Conservation (phyloP, 37 sponge, comb jelly and placozoan genomes). For the Spongilla lacustris region DNA sequence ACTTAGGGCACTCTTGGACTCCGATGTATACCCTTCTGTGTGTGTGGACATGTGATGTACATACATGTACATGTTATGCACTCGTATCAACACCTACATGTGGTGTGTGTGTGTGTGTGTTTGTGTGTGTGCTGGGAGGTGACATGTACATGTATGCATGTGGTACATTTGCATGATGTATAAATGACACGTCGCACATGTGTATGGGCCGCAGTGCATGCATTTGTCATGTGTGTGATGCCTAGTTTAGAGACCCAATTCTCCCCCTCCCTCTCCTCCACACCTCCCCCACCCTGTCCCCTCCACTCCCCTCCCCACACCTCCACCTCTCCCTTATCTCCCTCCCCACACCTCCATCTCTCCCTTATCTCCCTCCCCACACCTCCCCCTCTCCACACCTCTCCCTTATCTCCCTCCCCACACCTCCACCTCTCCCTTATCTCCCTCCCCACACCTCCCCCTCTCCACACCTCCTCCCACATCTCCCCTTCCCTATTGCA, state of each 20-base stretch:
- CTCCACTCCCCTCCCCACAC: neutral
- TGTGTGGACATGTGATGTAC: slow-evolving; percentile 5
- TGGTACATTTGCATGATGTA: too few species aligned
- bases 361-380: slow-evolving; percentile 6
- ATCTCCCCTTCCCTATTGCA: too few species aligned
- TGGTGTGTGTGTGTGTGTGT: too few species aligned
- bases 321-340: neutral
- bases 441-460: neutral
- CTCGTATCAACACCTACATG: too few species aligned
- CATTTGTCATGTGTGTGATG: too few species aligned
- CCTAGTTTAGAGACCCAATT: neutral
- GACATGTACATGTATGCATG: too few species aligned
- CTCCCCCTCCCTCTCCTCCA: neutral
- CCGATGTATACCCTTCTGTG: slow-evolving; percentile 75
- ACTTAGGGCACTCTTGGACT: slow-evolving; percentile 85
- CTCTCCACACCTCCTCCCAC: neutral
- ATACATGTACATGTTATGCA: too few species aligned
- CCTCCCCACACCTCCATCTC: neutral
- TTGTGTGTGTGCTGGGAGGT: too few species aligned
- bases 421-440: too few species aligned
- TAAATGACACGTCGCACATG: too few species aligned
- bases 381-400: neutral
- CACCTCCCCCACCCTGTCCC: neutral
- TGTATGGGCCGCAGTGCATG: too few species aligned
- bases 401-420: too few species aligned